Evolutionary conservation across 30 jellyfish, hydroid and myxozoan species (phyloP), one percentile per base, ranked within the genome.

Genomic region (Pelagia noctiluca): DNA sequence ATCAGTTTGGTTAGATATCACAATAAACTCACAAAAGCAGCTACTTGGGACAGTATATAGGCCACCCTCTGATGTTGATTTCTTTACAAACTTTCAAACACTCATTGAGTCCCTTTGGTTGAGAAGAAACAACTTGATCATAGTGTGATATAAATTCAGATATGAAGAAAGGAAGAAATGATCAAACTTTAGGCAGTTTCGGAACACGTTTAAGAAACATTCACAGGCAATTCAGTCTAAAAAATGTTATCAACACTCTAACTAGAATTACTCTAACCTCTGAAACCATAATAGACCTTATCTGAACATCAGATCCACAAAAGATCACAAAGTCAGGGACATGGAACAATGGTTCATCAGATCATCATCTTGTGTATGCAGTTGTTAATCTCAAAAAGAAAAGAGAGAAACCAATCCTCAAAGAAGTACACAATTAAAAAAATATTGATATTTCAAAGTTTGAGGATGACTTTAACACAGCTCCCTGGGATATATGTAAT

Each of bases 401-500:
- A 60, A 60, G 72, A 60, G 72, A n/a, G 34, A 60, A 60, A 26
- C 35, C 72, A 22, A 26, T 60, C 35, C 29, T 60, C 29, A 73
- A 73, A 42, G 53, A 50, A n/a, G 50, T 25, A 28, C 36, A 73
- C 36, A 73, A 42, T 26, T 26, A 23, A 10, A 50, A 73, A 73
- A 73, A 73, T 47, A 48, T 73, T 29, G 76, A 73, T 35, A 38
- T 35, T 4, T 66, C 36, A 23, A 63, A 66, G 36, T 13, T 48
- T 21, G 48, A 19, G 48, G 8, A 26, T 31, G 36, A 46, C 76
- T 46, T 73, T 73, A 63, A 73, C 36, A 26, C 19, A 13, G 76
- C 85, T 26, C 85, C 85, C 26, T 48, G 85, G 85, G 73, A 73
- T 42, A 73, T 68, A 30, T 29, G 81, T 63, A 31, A 33, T 7